Evolutionary conservation across 2,888 invertebrate genomes (phyloP).

Genomic region (Pristionchus entomophagus): DNA sequence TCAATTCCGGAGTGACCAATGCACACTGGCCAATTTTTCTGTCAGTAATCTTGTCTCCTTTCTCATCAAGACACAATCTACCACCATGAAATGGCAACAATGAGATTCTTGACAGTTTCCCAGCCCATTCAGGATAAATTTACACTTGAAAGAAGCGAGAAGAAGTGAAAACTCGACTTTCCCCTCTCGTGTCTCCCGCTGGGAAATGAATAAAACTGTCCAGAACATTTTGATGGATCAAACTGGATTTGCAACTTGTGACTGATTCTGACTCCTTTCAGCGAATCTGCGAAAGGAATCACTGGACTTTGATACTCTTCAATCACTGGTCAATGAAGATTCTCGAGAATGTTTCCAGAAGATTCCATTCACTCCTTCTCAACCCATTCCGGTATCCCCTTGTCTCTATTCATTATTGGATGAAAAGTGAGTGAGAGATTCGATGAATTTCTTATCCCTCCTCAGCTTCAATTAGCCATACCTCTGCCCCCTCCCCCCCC

Average conservation of each 20-base stretch:
- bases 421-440: background rate
- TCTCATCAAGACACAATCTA: background rate
- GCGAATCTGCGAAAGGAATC: slow-evolving; percentile 59
- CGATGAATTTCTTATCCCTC: slow-evolving; percentile 28
- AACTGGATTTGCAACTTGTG: background rate
- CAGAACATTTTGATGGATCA: background rate
- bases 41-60: no score
- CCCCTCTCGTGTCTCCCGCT: background rate
- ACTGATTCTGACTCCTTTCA: slow-evolving; percentile 45
- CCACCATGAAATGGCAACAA: background rate
- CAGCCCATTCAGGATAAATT: background rate
- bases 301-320: slow-evolving; percentile 64
- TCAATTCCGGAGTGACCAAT: background rate
- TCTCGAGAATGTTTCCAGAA: slow-evolving; percentile 60
- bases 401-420: background rate
- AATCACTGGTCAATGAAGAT: slow-evolving; percentile 62
- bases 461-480: slow-evolving; percentile 22
- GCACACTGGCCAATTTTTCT: background rate
- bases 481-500: background rate
- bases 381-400: slow-evolving; percentile 1
- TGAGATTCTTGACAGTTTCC: slow-evolving; percentile 1
- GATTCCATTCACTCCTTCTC: slow-evolving; percentile 24
- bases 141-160: slow-evolving; percentile 3
- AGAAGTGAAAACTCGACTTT: slow-evolving; percentile 21
- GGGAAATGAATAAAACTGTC: background rate